Evolutionary conservation across 1,140 invertebrate genomes (phyloP), one percentile per base, ranked within the genome.

Genomic region (Drosophila parvula): DNA sequence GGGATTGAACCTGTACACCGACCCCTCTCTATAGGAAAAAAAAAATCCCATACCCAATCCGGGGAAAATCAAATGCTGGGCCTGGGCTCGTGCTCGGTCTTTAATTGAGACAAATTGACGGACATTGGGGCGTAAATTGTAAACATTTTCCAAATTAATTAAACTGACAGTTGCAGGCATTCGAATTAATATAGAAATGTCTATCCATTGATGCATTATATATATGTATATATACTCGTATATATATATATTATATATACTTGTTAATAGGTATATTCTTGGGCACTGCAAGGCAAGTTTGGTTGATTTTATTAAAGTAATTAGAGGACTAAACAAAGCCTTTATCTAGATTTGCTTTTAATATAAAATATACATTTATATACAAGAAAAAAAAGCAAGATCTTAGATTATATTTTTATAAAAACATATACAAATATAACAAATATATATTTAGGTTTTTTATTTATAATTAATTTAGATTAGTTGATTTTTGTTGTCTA

Each of bases 131-230:
- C 51, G 48, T 38, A 71, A 71, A 71, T 71, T 71, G 69, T 71
- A 71, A 71, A 71, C 69, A 71, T 71, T 64, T 71, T 57, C n/a
- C 65, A 59, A 71, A 71, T 71, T 71, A 71, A 71, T 71, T 71
- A 71, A 71, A 69, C 69, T 50, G 69, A 71, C 69, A 71, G 43
- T 59, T 34, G 65, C 69, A 71, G 67, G 44, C 65, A 50, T 4
- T 43, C 38, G n/a, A 71, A 59, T 50, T 71, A 58, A 71, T 71
- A 71, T 59, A 11, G 51, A 70, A 69, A 69, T 27, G 9, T 28
- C 14, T 18, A 12, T 18, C 27, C 34, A 40, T 27, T 44, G 51
- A 14, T 7, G 10, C 3, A 10, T 43, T 50, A 30, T 28, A 1
- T 32, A 0, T 11, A 11, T 10, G 5, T 32, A 2, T 22, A 22